These are phyloP conservation scores for Bembecia ichneumoniformis DNA, from an alignment of 2,888 invertebrate genomes.

Conservation along the genomic window DNA sequence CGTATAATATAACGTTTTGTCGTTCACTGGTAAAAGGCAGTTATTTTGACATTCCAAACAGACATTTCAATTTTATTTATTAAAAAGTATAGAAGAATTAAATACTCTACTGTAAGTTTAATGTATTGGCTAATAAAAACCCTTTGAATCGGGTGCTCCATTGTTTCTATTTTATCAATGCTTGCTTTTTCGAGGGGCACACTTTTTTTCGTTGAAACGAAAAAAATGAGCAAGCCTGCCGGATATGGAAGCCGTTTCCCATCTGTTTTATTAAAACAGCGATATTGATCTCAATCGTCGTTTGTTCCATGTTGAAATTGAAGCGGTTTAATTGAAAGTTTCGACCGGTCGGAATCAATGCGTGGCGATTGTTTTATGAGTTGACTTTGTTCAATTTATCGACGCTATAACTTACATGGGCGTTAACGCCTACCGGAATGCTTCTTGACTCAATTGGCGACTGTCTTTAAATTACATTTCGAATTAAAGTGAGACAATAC, in stretches of 20 bases:
- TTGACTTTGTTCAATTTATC: conserved; percentile 60
- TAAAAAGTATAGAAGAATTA: too few species aligned
- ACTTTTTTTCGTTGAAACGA: not conserved
- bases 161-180: conserved; percentile 69
- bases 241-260: conserved; percentile 60
- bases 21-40: too few species aligned
- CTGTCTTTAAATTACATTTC: not conserved
- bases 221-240: conserved; percentile 49
- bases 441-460: not conserved
- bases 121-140: conserved; percentile 29
- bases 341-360: conserved; percentile 32
- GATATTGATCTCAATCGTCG: conserved; percentile 58
- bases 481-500: not conserved
- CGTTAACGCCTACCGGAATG: conserved; percentile 39
- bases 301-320: conserved; percentile 23
- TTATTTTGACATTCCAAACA: too few species aligned
- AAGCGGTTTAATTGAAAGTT: conserved; percentile 52
- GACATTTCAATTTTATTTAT: too few species aligned
- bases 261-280: conserved; percentile 67
- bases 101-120: not conserved
- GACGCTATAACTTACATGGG: conserved; percentile 43
- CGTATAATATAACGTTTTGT: too few species aligned
- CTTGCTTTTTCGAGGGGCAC: conserved; percentile 48
- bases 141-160: conserved; percentile 51
- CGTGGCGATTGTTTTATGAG: conserved; percentile 42